These are phyloP conservation scores for Entelurus aequoreus DNA, from an alignment of 2,113 vertebrate genomes.

Conservation along the genomic window DNA sequence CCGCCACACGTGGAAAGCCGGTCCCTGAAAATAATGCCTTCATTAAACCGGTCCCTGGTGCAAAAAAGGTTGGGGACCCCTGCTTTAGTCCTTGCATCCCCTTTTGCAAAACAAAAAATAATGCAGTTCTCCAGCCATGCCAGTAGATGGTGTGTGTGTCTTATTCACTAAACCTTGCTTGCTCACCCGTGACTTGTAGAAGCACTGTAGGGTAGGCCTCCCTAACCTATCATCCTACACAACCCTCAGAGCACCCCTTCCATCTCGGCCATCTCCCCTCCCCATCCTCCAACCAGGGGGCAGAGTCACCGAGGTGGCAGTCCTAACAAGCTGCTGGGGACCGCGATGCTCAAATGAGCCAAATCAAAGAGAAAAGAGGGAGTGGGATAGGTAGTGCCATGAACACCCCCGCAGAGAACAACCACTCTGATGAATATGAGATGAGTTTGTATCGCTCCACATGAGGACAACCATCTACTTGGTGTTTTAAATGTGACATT, in stretches of 20 bases:
- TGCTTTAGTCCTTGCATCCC: background rate
- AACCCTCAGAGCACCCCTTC: slow-evolving; percentile 52
- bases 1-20: too few species aligned
- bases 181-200: slow-evolving; percentile 69
- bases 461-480: slow-evolving; percentile 65
- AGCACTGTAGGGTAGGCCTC: slow-evolving; percentile 64
- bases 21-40: too few species aligned
- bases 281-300: slow-evolving; percentile 66
- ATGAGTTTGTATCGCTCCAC: slow-evolving; percentile 74
- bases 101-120: background rate
- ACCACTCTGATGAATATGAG: slow-evolving; percentile 74
- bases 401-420: slow-evolving; percentile 71
- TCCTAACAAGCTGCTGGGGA: slow-evolving; percentile 78
- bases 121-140: slow-evolving; percentile 40
- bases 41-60: too few species aligned
- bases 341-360: slow-evolving; percentile 75
- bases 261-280: slow-evolving; percentile 41
- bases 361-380: slow-evolving; percentile 77
- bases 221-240: slow-evolving; percentile 55
- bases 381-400: slow-evolving; percentile 69
- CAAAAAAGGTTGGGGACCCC: too few species aligned
- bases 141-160: slow-evolving; percentile 72
- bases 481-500: slow-evolving; percentile 36
- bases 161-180: slow-evolving; percentile 61
- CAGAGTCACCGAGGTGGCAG: slow-evolving; percentile 76